Conservation (phyloP, 2,113 vertebrate genomes). For the Hippocampus abdominalis region DNA sequence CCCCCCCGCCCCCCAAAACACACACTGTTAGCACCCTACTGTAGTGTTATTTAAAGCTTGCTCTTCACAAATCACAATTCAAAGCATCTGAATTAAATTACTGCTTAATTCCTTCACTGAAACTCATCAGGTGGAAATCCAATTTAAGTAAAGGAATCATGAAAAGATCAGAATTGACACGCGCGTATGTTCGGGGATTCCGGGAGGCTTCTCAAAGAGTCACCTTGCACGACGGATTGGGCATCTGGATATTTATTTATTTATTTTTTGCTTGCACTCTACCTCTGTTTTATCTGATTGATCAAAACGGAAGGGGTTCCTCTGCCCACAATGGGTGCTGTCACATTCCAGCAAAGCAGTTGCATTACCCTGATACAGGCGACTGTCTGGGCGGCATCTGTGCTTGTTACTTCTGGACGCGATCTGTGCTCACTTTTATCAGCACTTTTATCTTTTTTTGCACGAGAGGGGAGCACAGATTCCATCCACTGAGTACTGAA, state of each 20-base stretch:
- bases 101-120: constrained; percentile 9
- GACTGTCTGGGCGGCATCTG: constrained; percentile 33
- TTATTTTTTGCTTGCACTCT: background rate
- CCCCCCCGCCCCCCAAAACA: no score
- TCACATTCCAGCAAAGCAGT: constrained; percentile 47
- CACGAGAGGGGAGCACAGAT: constrained; percentile 29
- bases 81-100: constrained; percentile 23
- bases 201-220: constrained; percentile 49
- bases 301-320: constrained; percentile 61
- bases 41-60: constrained; percentile 11
- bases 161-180: constrained; percentile 37
- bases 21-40: background rate
- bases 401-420: constrained; percentile 33
- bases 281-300: constrained; percentile 56
- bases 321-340: constrained; percentile 40
- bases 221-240: constrained; percentile 52
- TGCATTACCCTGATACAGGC: constrained; percentile 40
- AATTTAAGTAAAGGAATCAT: constrained; percentile 27
- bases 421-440: constrained; percentile 45
- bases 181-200: constrained; percentile 34
- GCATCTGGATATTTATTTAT: constrained; percentile 62
- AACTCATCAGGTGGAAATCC: constrained; percentile 30
- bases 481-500: constrained; percentile 36
- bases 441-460: constrained; percentile 44
- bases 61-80: constrained; percentile 24